Evolutionary conservation across 2,888 invertebrate species (phyloP).

Genomic region (Bedellia somnulentella): DNA sequence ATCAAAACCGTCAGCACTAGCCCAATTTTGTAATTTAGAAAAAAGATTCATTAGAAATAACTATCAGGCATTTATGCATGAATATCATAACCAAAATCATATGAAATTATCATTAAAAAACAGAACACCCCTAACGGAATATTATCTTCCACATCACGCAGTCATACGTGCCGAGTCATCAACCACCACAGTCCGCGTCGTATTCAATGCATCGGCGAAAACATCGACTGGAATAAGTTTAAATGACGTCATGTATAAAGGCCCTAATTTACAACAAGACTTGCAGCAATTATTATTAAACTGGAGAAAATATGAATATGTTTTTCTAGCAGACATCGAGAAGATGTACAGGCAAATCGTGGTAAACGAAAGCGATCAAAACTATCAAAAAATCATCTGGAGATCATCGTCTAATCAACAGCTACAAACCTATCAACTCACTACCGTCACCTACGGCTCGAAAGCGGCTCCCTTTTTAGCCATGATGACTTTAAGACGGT

Average conservation of each 20-base stretch:
- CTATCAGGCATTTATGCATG: slow-evolving; percentile 7
- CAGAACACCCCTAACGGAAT: not conserved
- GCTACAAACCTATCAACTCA: slow-evolving; percentile 1
- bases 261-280: no score
- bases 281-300: not conserved
- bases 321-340: not conserved
- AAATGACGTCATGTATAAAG: slow-evolving; percentile 5
- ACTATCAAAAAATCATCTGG: no score
- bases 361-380: no score
- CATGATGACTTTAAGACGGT: no score
- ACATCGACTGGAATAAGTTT: slow-evolving; percentile 4
- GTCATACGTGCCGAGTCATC: slow-evolving; percentile 9
- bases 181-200: slow-evolving; percentile 12
- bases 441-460: slow-evolving; percentile 3
- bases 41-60: not conserved
- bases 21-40: not conserved
- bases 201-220: slow-evolving; percentile 11
- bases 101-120: slow-evolving; percentile 4
- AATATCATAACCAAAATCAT: slow-evolving; percentile 8
- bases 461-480: no score
- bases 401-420: not conserved
- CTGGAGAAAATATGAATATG: not conserved
- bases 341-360: slow-evolving; percentile 1
- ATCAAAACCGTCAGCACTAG: not conserved
- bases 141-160: slow-evolving; percentile 4